Conservation (phyloP, 2,797 vertebrate genomes). For the Pipistrellus pygmaeus region DNA sequence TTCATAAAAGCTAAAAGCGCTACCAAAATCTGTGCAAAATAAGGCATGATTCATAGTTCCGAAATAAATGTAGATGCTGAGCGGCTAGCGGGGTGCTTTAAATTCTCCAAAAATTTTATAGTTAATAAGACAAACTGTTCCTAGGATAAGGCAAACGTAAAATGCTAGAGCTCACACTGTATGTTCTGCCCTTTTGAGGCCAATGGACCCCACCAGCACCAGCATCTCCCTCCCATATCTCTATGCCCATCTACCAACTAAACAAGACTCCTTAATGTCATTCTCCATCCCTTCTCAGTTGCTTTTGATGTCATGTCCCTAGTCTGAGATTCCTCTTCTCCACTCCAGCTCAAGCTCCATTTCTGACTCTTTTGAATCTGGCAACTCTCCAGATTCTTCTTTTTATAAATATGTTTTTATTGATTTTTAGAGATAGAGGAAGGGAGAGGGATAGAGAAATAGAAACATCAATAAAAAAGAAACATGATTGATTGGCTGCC, state of each 20-base stretch:
- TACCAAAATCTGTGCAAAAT: not conserved
- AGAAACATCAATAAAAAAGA: no score
- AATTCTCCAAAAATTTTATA: slow-evolving; percentile 29
- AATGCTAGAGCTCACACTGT: not conserved
- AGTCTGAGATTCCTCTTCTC: not conserved
- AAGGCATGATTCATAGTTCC: not conserved
- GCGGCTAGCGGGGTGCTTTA: not conserved
- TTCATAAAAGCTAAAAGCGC: slow-evolving; percentile 7
- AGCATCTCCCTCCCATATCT: not conserved
- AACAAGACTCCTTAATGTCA: not conserved
- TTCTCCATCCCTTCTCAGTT: not conserved
- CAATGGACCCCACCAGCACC: not conserved
- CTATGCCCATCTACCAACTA: not conserved
- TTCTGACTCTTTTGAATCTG: not conserved
- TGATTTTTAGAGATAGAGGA: no score
- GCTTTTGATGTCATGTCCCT: not conserved
- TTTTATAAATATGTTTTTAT: no score
- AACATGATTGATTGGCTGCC: no score
- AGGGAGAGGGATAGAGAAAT: no score
- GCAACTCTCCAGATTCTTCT: not conserved
- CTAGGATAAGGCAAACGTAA: not conserved
- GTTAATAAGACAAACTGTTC: slow-evolving; percentile 23
- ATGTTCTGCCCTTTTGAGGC: not conserved
- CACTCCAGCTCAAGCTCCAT: not conserved
- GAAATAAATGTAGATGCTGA: not conserved